These are phyloP conservation scores for Cricetomys ansorgei DNA, from an alignment of 2,113 vertebrate species.

Conservation along the genomic window DNA sequence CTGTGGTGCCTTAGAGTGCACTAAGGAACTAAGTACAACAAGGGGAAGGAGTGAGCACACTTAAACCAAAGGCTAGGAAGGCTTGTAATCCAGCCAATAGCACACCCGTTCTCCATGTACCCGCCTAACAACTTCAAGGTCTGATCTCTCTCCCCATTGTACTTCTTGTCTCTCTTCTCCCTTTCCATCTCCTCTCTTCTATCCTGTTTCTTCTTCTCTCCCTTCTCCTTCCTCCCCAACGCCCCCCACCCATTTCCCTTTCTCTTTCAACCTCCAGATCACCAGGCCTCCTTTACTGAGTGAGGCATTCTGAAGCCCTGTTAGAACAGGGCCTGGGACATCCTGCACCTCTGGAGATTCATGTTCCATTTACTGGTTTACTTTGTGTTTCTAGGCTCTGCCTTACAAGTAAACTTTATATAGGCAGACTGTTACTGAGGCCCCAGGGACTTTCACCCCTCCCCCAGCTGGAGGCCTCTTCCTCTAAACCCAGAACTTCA, in stretches of 20 bases:
- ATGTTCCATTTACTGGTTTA: neutral
- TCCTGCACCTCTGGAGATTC: neutral
- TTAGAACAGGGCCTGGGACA: neutral
- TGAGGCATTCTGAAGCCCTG: neutral
- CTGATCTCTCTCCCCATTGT: neutral
- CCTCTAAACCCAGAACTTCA: neutral
- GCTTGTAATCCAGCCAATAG: neutral
- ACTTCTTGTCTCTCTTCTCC: neutral
- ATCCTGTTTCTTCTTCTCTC: too few species aligned
- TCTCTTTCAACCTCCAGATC: neutral
- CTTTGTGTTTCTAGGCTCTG: neutral
- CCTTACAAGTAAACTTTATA: neutral
- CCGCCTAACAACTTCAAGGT: neutral
- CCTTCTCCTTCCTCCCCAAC: neutral
- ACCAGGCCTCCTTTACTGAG: too few species aligned
- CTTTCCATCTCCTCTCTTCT: too few species aligned
- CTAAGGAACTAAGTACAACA: too few species aligned
- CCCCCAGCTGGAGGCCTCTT: neutral
- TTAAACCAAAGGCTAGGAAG: neutral
- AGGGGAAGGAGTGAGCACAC: too few species aligned
- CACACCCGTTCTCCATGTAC: neutral
- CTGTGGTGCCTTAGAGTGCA: too few species aligned
- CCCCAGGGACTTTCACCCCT: neutral
- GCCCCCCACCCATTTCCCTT: neutral
- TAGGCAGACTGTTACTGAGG: neutral